A percentile compares a stretch with the other conserved stretches of the same genome.
Conservation (phyloP, 2,888 invertebrate species). For the Baccha elongata region DNA sequence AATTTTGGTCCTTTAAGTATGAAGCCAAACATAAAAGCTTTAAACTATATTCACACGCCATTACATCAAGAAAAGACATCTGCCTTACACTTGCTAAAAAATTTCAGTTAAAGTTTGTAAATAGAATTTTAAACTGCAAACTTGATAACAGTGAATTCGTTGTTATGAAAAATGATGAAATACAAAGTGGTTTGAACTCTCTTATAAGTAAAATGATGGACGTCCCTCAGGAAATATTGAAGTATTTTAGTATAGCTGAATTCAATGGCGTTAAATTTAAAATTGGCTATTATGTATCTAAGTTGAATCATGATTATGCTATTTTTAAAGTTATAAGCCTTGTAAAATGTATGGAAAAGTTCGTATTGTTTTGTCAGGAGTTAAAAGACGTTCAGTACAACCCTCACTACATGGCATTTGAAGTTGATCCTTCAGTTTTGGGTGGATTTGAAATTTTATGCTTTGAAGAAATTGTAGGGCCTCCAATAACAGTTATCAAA, state of each 20-base stretch:
- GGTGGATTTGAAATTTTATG: conserved; percentile 13
- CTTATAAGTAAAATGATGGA: background rate
- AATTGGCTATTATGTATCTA: conserved; percentile 6
- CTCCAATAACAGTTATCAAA: conserved; percentile 16
- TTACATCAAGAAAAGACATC: conserved; percentile 2
- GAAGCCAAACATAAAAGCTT: conserved; percentile 27
- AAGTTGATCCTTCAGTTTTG: conserved; percentile 2
- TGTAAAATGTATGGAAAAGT: background rate
- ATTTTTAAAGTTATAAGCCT: background rate
- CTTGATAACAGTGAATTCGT: background rate
- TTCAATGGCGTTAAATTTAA: background rate
- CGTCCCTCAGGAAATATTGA: background rate
- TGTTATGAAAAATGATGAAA: background rate
- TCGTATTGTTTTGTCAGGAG: conserved; percentile 16
- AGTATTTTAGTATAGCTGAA: background rate
- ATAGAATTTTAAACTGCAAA: conserved; percentile 9
- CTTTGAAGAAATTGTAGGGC: conserved; percentile 19
- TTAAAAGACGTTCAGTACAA: conserved; percentile 4
- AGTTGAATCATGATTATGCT: background rate
- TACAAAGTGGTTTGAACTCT: conserved; percentile 1
- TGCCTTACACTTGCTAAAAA: background rate
- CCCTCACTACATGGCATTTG: conserved; percentile 8
- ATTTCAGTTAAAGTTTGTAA: background rate
- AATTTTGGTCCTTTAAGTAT: conserved; percentile 30
- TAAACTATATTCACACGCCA: conserved; percentile 27